Evolutionary conservation across 2,797 vertebrate genomes (phyloP).

Genomic region (Lacerta bilineata): DNA sequence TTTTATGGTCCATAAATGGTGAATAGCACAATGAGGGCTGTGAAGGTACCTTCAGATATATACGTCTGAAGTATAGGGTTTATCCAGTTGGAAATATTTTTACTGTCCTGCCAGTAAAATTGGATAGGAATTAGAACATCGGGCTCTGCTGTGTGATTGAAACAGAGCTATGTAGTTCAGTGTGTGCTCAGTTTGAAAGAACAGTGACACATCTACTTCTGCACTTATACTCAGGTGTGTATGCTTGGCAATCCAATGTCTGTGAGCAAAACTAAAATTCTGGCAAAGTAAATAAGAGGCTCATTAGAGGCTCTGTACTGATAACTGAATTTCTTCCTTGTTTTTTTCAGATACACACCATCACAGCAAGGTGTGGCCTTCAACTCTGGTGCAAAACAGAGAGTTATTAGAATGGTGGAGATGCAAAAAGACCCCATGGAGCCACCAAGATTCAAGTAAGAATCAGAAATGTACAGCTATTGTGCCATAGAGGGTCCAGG

Average conservation of each 20-base stretch:
- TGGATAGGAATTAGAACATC: conserved; percentile 12
- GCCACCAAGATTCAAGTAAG: conserved; percentile 96
- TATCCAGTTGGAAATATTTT: background rate
- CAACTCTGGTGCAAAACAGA: conserved; percentile 98
- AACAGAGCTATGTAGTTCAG: background rate
- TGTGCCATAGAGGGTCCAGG: conserved; percentile 15
- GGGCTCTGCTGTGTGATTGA: background rate
- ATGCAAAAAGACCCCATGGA: conserved; percentile 99
- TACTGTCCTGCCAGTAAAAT: background rate
- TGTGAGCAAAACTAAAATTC: conserved; percentile 22
- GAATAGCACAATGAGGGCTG: background rate
- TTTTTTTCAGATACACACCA: conserved; percentile 91
- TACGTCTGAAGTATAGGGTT: background rate
- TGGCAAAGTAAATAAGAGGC: conserved; percentile 14
- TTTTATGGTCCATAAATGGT: conserved; percentile 4
- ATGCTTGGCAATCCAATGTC: background rate
- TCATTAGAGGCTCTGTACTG: conserved; percentile 15
- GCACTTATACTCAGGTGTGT: background rate
- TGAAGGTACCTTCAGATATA: background rate
- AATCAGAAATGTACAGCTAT: conserved; percentile 38
- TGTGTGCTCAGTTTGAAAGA: background rate
- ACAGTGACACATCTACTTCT: background rate
- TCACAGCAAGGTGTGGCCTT: conserved; percentile 98
- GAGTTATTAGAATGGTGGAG: conserved; percentile 99
- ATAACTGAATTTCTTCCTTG: conserved; percentile 41